Base-by-base conservation (phyloP, 1,140 invertebrate genomes). In the Apis dorsata region DNA sequence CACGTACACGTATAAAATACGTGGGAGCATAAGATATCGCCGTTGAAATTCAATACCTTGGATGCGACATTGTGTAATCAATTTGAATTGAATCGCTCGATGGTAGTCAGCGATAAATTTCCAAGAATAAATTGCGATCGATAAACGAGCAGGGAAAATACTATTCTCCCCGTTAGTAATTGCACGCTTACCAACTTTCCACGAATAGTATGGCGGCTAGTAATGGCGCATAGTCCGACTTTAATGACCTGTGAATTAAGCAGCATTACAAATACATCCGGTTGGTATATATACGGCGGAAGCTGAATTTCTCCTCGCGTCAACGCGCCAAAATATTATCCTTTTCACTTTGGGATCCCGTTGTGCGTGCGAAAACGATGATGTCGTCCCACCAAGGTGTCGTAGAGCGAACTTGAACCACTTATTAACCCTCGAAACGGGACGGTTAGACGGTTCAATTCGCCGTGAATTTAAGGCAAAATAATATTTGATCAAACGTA, bases 231-330 rank as follows among this genome's bases (percentile, higher is more conserved):
- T 34, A 59, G 72, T 21, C 62, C 17, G 79, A 81, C 79, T 76
- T 81, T 81, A 76, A 81, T 60, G 63, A 76, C 55, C 79, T 76
- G 79, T 34, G 79, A 81, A 81, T 81, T 81, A 76, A 76, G 72
- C 72, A 55, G 63, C 72, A 76, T 81, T 76, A 81, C 71, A 75
- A 68, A 81, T 75, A 76, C 63, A 81, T 51, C 24, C 28, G 8
- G 28, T 15, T 24, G 19, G 8, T 8, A 8, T 34, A 34, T 17
- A 49, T 10, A 34, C 28, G 57, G 17, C 28, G 24, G 8, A n/a
- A 24, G 63, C 34, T 44, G 34, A 71, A 71, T 63, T 79, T 44
- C 34, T 44, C 78, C 53, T 49, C 7, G 24, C 57, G 44, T 51
- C 51, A 34, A 28, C 34, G n/a, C 19, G 62, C 24, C 53, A 53